Conservation (phyloP, 64 coral and sea anemone species). For the Catalaphyllia jardinei region DNA sequence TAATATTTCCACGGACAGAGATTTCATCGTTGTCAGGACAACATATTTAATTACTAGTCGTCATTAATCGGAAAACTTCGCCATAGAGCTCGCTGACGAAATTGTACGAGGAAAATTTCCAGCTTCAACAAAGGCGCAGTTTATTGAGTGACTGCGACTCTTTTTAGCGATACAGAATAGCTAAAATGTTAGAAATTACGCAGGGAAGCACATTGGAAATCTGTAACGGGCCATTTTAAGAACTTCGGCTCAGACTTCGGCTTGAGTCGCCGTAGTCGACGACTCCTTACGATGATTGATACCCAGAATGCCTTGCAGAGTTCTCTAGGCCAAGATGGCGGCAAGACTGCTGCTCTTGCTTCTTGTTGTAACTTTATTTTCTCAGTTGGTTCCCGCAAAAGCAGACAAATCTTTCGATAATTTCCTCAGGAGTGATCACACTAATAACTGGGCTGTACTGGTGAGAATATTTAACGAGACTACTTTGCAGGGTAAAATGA, state of each 20-base stretch:
- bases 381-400: neutral
- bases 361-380: constrained; percentile 6
- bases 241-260: neutral
- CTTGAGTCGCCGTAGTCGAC: no score
- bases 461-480: constrained; percentile 29
- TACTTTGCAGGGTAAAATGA: no score
- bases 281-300: neutral
- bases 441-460: constrained; percentile 98
- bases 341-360: constrained; percentile 32
- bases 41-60: constrained; percentile 25
- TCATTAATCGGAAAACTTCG: constrained; percentile 26
- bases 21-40: constrained; percentile 56
- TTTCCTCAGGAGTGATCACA: constrained; percentile 83
- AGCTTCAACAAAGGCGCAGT: no score
- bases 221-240: no score
- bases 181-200: no score
- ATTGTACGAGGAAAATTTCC: no score
- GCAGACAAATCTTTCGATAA: constrained; percentile 42
- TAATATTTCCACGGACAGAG: neutral
- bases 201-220: no score
- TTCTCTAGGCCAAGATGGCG: constrained; percentile 74
- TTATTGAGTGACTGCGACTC: no score
- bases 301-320: constrained; percentile 26
- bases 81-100: no score
- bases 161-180: no score